Evolutionary conservation across 2,797 vertebrate species (phyloP), one percentile per base, ranked within the genome.

Genomic region (Nyctibius grandis): DNA sequence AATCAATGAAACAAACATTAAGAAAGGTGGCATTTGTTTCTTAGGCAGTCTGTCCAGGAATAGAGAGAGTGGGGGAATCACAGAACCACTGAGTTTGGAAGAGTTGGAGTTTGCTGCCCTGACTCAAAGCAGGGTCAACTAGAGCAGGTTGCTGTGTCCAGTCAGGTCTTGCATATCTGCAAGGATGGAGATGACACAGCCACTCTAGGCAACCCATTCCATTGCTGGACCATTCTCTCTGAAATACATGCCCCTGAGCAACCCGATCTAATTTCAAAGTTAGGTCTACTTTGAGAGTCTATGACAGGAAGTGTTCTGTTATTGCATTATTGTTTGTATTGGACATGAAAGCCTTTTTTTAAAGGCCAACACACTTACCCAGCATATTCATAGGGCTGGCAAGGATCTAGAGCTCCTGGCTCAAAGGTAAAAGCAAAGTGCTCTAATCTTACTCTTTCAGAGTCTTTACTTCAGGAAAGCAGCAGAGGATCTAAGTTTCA

Each of bases 31-130:
- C 42, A 59, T 44, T 22, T 61, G n/a, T 42, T 12, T 68, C 26
- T 51, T 57, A 12, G 9, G 12, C 9, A 63, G 40, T 10, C 45
- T 78, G 16, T 17, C 48, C 26, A 26, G 38, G n/a, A 63, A 31
- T 4, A 23, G 10, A 15, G 9, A 5, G 9, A 1, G 0, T 1
- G 2, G 23, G 8, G 22, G 9, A 40, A 36, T n/a, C 38, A 28
- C 29, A 51, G n/a, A 65, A 54, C 9, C 1, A 0, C 23, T 38
- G 21, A 79, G 14, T 51, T 6, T 15, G 25, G 22, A 47, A 42
- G 25, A 40, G 15, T 17, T 48, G 33, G 68, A 44, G 18, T 34
- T n/a, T 54, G 21, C 34, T 68, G 33, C 33, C 22, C n/a, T 47
- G 23, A n/a, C 44, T 77, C 22, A 8, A 38, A 65, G 33, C 0